phyloP scores from a whole-genome alignment of 2,888 invertebrate genomes.

The Lasiommata megera region DNA sequence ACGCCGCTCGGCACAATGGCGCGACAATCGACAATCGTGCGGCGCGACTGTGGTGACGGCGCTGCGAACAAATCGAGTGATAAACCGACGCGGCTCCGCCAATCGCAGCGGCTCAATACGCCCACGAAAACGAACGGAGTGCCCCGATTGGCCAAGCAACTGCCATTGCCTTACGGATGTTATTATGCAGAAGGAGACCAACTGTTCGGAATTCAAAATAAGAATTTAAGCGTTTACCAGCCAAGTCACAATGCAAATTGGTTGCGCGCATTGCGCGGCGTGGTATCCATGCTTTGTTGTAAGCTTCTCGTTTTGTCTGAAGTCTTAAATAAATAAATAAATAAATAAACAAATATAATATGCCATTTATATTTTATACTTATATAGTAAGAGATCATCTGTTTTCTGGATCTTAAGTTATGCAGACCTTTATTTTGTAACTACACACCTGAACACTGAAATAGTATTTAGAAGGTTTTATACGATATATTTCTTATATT shows the following conservation, averaged over 20 bases:
- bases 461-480: background rate
- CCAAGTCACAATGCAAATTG: constrained; percentile 75
- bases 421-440: background rate
- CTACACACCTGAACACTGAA: background rate
- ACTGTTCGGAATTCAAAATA: constrained; percentile 70
- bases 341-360: constrained; percentile 34
- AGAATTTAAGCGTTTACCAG: constrained; percentile 78
- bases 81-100: constrained; percentile 64
- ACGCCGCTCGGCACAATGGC: constrained; percentile 75
- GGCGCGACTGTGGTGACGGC: constrained; percentile 72
- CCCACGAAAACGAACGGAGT: constrained; percentile 68
- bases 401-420: background rate
- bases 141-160: constrained; percentile 75
- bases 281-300: constrained; percentile 59
- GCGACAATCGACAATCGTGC: constrained; percentile 79
- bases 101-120: constrained; percentile 65
- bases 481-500: too few species aligned
- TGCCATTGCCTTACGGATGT: constrained; percentile 79
- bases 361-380: constrained; percentile 21
- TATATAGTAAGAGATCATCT: background rate
- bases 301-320: constrained; percentile 36
- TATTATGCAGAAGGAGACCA: constrained; percentile 78
- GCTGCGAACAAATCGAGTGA: constrained; percentile 77
- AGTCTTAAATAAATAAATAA: constrained; percentile 30
- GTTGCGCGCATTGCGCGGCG: constrained; percentile 67